Conservation (phyloP, 1,140 invertebrate genomes). For the Venustaconcha ellipsiformis region DNA sequence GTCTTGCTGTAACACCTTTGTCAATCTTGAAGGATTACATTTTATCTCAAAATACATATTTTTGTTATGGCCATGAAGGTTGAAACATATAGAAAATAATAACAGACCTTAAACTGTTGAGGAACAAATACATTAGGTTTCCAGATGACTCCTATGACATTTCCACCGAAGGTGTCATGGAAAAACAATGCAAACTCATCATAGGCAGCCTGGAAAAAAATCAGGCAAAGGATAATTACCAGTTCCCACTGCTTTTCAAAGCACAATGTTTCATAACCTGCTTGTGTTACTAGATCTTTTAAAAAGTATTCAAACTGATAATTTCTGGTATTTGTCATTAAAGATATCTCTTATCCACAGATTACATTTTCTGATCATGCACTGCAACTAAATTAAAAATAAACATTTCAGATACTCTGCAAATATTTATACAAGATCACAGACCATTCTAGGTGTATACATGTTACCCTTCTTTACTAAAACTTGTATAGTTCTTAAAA, state of each 20-base stretch:
- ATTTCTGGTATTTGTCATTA: no score
- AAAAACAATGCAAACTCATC: slow-evolving; percentile 88
- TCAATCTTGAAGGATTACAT: neutral
- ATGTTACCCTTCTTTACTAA: no score
- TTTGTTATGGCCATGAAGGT: neutral
- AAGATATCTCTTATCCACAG: no score
- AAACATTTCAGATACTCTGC: no score
- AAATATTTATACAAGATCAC: no score
- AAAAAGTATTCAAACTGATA: no score
- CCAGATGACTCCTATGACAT: slow-evolving; percentile 54
- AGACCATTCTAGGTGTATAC: no score
- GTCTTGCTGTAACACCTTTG: neutral
- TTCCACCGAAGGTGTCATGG: slow-evolving; percentile 86
- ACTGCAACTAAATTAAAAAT: no score
- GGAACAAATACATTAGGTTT: slow-evolving; percentile 16
- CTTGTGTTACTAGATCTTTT: no score
- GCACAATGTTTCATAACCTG: no score
- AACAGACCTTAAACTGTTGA: slow-evolving; percentile 34
- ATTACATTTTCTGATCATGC: no score
- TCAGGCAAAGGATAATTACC: neutral
- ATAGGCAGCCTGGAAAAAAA: slow-evolving; percentile 77
- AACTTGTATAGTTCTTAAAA: no score
- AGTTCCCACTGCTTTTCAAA: neutral
- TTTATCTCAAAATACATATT: neutral
- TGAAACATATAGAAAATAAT: neutral